phyloP scores from a whole-genome alignment of 2,113 vertebrate genomes.

The Varanus komodoensis region DNA sequence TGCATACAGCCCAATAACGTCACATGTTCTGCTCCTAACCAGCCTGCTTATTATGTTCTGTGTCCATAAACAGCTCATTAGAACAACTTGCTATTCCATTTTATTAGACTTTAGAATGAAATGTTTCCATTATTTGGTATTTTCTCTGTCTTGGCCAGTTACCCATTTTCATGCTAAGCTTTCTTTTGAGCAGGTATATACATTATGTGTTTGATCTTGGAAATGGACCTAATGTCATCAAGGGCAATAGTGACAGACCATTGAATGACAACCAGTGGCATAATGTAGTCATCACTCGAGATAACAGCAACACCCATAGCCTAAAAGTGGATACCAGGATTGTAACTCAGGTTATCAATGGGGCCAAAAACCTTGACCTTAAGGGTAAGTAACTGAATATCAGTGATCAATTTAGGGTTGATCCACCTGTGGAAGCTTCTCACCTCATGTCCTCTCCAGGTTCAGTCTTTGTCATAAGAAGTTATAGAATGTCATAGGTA shows the following conservation, averaged over 20 bases:
- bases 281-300: conserved; percentile 95
- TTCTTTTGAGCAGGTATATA: conserved; percentile 78
- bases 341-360: conserved; percentile 96
- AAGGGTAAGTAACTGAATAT: conserved; percentile 85
- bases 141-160: background rate
- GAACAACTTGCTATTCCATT: background rate
- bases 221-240: conserved; percentile 96
- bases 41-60: background rate
- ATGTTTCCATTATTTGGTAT: background rate
- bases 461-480: background rate
- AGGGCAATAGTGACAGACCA: conserved; percentile 93
- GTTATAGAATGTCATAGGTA: background rate
- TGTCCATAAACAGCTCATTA: background rate
- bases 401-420: background rate
- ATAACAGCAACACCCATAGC: conserved; percentile 97
- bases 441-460: background rate
- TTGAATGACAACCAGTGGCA: conserved; percentile 99
- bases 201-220: conserved; percentile 99
- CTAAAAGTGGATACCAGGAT: conserved; percentile 93
- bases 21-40: background rate
- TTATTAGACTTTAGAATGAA: background rate
- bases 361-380: conserved; percentile 97
- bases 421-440: background rate
- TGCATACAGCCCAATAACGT: background rate
- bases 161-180: background rate